These are phyloP conservation scores for Corbicula japonica DNA, from an alignment of 2,888 invertebrate genomes.

Conservation along the genomic window DNA sequence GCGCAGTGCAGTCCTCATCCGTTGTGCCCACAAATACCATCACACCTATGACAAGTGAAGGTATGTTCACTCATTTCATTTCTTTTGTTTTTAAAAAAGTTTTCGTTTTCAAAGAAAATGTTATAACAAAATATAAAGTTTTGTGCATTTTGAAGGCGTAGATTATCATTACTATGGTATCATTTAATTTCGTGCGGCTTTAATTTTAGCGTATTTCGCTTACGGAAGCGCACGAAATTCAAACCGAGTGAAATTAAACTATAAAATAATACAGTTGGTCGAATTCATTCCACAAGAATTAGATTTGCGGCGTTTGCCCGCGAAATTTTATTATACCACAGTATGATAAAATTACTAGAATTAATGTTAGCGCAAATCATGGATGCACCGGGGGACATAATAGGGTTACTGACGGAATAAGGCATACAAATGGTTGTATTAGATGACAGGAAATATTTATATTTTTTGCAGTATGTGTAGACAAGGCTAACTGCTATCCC, in stretches of 20 bases:
- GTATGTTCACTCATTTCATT: not conserved
- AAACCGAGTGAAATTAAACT: no score
- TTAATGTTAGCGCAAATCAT: not conserved
- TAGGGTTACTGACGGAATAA: not conserved
- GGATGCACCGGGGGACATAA: not conserved
- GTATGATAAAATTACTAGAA: not conserved
- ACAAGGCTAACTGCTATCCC: not conserved
- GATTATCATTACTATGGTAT: no score
- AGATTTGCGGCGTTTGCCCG: not conserved
- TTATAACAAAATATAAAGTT: not conserved
- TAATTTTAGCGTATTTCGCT: not conserved
- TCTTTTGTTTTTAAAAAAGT: not conserved
- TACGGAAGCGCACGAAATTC: no score
- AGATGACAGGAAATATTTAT: not conserved
- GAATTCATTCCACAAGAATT: not conserved
- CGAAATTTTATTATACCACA: not conserved
- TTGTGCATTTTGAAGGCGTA: no score
- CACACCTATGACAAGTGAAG: not conserved
- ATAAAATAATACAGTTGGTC: no score
- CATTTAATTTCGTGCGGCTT: not conserved
- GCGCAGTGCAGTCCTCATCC: not conserved
- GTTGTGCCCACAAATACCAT: not conserved
- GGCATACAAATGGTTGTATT: not conserved
- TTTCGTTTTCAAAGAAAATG: not conserved
- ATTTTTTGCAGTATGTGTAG: conserved; percentile 23